These are phyloP conservation scores for Serrognathus titanus DNA, from an alignment of 2,888 invertebrate genomes.

Conservation along the genomic window DNA sequence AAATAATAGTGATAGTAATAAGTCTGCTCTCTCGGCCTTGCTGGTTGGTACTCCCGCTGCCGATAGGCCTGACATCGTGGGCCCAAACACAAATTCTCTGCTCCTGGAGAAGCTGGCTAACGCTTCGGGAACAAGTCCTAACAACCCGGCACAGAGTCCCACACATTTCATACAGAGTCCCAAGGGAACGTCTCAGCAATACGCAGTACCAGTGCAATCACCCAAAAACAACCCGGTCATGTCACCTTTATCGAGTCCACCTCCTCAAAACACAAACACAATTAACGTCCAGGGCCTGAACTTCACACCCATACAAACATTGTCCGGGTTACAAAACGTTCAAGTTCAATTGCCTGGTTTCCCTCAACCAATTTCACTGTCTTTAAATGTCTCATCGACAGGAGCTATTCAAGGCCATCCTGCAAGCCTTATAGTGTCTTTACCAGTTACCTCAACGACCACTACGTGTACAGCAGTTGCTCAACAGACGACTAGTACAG, in stretches of 20 bases:
- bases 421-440: conserved; percentile 44
- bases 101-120: conserved; percentile 54
- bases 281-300: conserved; percentile 68
- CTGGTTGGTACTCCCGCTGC: conserved; percentile 59
- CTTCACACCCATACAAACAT: conserved; percentile 62
- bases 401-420: conserved; percentile 52
- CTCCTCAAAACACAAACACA: conserved; percentile 38
- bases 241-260: conserved; percentile 61
- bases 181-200: conserved; percentile 26
- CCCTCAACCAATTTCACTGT: conserved; percentile 80
- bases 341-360: conserved; percentile 80
- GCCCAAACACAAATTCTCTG: conserved; percentile 52
- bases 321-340: conserved; percentile 75
- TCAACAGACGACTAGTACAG: conserved; percentile 28
- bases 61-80: conserved; percentile 55
- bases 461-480: conserved; percentile 46
- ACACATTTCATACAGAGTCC: conserved; percentile 41
- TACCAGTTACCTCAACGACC: conserved; percentile 43
- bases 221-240: conserved; percentile 43
- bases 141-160: conserved; percentile 30
- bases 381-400: conserved; percentile 69
- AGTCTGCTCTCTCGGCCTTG: conserved; percentile 56
- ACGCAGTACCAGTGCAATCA: conserved; percentile 27
- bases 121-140: conserved; percentile 41
- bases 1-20: conserved; percentile 30